Base-by-base conservation (phyloP, 2,797 vertebrate species). In the Aldrovandia affinis region DNA sequence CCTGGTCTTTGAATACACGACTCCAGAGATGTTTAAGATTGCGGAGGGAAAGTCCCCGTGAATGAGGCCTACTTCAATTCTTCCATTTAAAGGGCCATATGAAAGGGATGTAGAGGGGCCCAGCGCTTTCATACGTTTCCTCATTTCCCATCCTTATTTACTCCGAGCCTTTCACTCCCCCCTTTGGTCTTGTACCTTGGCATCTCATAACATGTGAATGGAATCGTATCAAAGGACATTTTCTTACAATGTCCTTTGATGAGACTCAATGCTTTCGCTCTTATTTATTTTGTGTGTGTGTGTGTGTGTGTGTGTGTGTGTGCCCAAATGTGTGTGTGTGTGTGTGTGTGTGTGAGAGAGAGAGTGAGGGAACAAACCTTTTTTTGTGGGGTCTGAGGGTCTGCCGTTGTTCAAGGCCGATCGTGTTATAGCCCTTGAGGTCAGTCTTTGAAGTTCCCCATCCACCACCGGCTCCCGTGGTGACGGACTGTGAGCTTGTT, bases 401-500 rank as follows among this genome's bases (percentile, higher is more conserved):
- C 80, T 82, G 33, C 68, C 78, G 85, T 83, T 82, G 85, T 88
- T 88, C 82, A 86, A 89, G 90, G 89, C 83, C 85, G 85, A 87
- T 89, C 89, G 89, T 83, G 75, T 83, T 86, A 85, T 88, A 82
- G 89, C 68, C 89, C 93, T 88, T 91, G 85, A 92, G 90, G 88
- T 89, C 86, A 87, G 84, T 85, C 92, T 94, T 95, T 94, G 92
- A 95, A 92, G 93, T 93, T 88, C 44, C 84, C 86, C 86, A 86
- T 90, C 90, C 88, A 84, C 89, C 86, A 89, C 90, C 91, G 88
- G 89, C 92, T 94, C 92, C 90, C 91, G 88, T 93, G 88, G 91
- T 90, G 90, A 84, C n/a, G 42, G 84, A 87, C 88, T 93, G 90
- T 89, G 80, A 93, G 89, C 78, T 89, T 86, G 80, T 89, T 77